Evolutionary conservation across 2,888 invertebrate genomes (phyloP).

Genomic region (Caenorhabditis sp.): DNA sequence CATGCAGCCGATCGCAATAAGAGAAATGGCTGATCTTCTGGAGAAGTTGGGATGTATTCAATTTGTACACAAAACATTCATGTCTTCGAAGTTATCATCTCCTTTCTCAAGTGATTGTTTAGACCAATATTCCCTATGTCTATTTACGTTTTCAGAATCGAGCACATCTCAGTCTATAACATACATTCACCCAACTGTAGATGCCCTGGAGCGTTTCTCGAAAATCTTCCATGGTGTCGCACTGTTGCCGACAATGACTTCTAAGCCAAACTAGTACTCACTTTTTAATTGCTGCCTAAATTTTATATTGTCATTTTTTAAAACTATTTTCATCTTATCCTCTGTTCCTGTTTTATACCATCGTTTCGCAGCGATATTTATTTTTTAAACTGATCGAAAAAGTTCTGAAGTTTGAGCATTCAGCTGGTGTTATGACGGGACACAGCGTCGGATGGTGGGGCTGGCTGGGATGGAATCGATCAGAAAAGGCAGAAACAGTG

Average conservation of each 20-base stretch:
- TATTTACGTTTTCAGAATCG: slow-evolving; percentile 11
- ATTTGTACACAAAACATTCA: slow-evolving; percentile 39
- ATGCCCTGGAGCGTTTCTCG: slow-evolving; percentile 62
- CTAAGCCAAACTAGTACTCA: slow-evolving; percentile 16
- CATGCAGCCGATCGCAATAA: slow-evolving; percentile 68
- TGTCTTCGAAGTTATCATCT: slow-evolving; percentile 47
- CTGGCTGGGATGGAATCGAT: slow-evolving; percentile 45
- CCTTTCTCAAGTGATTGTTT: slow-evolving; percentile 64
- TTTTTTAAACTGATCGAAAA: background rate
- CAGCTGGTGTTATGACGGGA: slow-evolving; percentile 42
- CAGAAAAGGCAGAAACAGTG: too few relatives aligned
- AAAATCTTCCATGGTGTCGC: slow-evolving; percentile 53
- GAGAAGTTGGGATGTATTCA: slow-evolving; percentile 46
- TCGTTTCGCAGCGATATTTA: background rate
- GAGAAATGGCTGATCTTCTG: slow-evolving; percentile 55
- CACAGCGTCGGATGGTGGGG: slow-evolving; percentile 48
- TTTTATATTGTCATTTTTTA: background rate
- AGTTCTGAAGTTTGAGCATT: background rate
- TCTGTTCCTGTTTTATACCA: background rate
- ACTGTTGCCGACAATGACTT: slow-evolving; percentile 28
- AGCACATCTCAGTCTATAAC: background rate
- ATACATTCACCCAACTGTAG: slow-evolving; percentile 55
- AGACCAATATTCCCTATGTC: background rate
- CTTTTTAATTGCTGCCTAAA: background rate
- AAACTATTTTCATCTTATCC: background rate